phyloP scores from a whole-genome alignment of 2,113 vertebrate species.

The Chaenocephalus aceratus region DNA sequence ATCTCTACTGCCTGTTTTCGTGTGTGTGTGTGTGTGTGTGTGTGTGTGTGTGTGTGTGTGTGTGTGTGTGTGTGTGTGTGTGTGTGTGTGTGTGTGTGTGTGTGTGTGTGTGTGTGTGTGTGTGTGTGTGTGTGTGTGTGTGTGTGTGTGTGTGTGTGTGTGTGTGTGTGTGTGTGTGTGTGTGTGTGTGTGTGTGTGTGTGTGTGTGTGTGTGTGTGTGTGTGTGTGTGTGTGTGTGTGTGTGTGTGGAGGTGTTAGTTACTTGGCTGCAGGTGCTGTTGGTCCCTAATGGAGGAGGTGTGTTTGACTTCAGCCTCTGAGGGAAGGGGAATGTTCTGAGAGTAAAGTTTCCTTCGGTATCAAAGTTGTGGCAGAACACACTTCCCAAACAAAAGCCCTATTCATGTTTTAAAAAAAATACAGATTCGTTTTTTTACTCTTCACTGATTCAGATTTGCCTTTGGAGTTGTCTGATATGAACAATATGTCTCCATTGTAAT shows the following conservation, averaged over 20 bases:
- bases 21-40: too few species aligned
- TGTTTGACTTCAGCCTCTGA: conserved; percentile 58
- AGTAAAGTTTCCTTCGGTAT: conserved; percentile 48
- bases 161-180: conserved; percentile 12
- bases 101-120: too few species aligned
- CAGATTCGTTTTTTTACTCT: background rate
- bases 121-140: conserved; percentile 27
- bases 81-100: too few species aligned
- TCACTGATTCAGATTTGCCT: too few species aligned
- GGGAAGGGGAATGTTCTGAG: conserved; percentile 48
- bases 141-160: conserved; percentile 10
- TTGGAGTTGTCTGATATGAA: too few species aligned
- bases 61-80: too few species aligned
- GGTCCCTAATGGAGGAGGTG: conserved; percentile 45
- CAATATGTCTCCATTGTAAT: too few species aligned
- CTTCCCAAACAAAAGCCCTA: background rate
- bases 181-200: conserved; percentile 20
- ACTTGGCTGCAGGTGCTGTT: conserved; percentile 56
- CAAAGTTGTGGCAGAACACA: conserved; percentile 16
- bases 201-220: conserved; percentile 14
- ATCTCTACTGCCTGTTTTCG: conserved; percentile 51
- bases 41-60: conserved; percentile 21
- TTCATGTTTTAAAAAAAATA: background rate
- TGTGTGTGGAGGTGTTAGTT: conserved; percentile 30
- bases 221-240: conserved; percentile 7